These are phyloP conservation scores for Rhynchonema sp. DNA, from an alignment of 2,888 invertebrate genomes.

Conservation along the genomic window DNA sequence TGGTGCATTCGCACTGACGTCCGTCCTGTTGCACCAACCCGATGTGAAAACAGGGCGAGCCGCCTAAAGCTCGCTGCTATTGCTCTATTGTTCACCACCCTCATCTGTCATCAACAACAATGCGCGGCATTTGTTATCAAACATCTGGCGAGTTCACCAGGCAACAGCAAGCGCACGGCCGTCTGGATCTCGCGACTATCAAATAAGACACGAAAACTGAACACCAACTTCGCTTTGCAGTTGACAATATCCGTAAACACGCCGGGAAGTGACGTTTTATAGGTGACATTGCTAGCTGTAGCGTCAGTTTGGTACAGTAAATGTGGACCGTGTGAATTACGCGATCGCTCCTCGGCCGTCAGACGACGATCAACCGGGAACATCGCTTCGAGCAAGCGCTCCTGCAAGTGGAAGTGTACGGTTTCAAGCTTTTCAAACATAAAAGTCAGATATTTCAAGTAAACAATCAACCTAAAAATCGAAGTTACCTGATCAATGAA, in stretches of 20 bases:
- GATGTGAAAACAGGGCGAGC: no score
- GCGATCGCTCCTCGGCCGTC: slow-evolving; percentile 46
- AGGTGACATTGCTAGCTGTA: slow-evolving; percentile 37
- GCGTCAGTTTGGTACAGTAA: slow-evolving; percentile 52
- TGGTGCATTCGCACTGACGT: no score
- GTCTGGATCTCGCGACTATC: no score
- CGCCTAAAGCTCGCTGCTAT: no score
- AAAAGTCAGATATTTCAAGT: not conserved
- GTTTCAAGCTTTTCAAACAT: not conserved
- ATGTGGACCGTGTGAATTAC: slow-evolving; percentile 75
- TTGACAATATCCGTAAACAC: slow-evolving; percentile 26
- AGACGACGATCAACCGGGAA: slow-evolving; percentile 36
- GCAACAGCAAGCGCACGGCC: no score
- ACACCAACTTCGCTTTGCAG: slow-evolving; percentile 30
- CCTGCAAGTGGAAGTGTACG: slow-evolving; percentile 28
- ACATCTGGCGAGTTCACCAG: no score
- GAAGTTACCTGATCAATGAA: slow-evolving; percentile 58
- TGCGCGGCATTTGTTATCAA: no score
- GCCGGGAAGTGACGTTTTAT: slow-evolving; percentile 13
- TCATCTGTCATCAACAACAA: no score
- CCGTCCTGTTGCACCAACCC: no score
- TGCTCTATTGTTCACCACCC: no score
- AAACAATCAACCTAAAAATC: not conserved
- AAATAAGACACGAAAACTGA: no score
- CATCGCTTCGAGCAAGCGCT: slow-evolving; percentile 45